Evolutionary conservation across 2,888 invertebrate species (phyloP).

Genomic region (Entomobrya proxima): DNA sequence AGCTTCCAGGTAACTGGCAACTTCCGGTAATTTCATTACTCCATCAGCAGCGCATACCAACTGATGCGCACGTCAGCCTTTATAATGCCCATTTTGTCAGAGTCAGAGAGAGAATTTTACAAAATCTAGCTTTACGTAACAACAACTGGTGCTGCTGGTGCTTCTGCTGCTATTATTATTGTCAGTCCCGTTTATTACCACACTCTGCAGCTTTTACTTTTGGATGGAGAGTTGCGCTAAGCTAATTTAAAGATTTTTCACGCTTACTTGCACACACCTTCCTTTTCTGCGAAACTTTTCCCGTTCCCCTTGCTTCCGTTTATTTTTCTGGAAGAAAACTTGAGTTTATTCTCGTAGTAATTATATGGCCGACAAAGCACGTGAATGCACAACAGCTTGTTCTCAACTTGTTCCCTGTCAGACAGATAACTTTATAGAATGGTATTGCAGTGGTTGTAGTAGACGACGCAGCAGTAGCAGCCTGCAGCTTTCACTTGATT

Average conservation of each 20-base stretch:
- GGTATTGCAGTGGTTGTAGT: too few relatives aligned
- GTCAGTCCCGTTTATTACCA: background rate
- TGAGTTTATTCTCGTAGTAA: too few relatives aligned
- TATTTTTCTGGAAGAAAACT: background rate
- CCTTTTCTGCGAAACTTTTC: background rate
- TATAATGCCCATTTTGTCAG: background rate
- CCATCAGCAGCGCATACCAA: background rate
- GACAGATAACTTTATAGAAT: too few relatives aligned
- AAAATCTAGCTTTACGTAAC: background rate
- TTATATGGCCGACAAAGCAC: too few relatives aligned
- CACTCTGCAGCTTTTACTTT: background rate
- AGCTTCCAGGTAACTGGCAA: background rate
- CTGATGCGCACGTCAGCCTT: background rate
- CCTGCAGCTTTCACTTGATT: too few relatives aligned
- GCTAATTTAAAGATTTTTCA: slow-evolving; percentile 34
- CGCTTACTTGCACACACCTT: background rate
- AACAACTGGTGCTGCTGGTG: too few relatives aligned
- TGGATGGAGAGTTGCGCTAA: background rate
- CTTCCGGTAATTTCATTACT: slow-evolving; percentile 11
- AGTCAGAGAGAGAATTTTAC: background rate
- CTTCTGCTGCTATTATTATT: background rate
- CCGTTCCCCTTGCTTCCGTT: background rate
- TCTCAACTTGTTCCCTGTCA: too few relatives aligned
- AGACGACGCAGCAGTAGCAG: too few relatives aligned
- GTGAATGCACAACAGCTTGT: background rate